Evolutionary conservation across 2,797 vertebrate genomes (phyloP).

Genomic region (Buphagus erythrorhynchus): DNA sequence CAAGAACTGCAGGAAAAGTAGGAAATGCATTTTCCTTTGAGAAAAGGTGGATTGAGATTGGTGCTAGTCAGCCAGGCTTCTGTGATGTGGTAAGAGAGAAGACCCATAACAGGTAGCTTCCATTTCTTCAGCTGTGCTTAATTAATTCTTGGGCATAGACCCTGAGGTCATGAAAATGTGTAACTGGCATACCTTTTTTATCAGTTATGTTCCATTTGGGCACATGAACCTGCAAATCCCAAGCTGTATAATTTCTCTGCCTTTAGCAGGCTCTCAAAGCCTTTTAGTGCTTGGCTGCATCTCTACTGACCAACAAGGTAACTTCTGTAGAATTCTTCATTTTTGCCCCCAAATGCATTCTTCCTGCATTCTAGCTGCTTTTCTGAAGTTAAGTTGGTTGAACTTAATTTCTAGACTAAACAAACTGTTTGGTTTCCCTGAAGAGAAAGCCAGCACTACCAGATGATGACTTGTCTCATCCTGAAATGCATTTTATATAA

Average conservation of each 20-base stretch:
- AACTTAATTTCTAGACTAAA: neutral
- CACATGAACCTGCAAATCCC: neutral
- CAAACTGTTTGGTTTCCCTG: neutral
- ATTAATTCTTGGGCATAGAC: neutral
- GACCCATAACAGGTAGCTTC: neutral
- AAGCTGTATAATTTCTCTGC: neutral
- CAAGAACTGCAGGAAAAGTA: neutral
- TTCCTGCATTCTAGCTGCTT: neutral
- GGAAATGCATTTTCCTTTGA: neutral
- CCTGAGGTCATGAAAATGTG: neutral
- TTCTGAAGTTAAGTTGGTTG: neutral
- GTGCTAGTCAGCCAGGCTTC: neutral
- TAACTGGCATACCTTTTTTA: neutral
- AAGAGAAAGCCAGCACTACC: neutral
- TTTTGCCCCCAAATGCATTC: neutral
- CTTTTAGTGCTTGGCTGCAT: neutral
- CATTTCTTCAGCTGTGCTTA: neutral
- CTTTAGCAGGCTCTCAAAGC: neutral
- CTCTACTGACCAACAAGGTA: neutral
- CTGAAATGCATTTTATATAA: neutral
- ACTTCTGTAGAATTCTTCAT: neutral
- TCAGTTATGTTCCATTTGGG: neutral
- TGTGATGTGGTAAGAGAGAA: neutral
- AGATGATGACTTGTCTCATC: neutral
- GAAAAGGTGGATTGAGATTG: neutral